Percentiles rank a stretch among this genome's conserved stretches.
These are phyloP conservation scores for Pseudococcus jackbeardsleyi DNA, from an alignment of 2,888 invertebrate species.

Conservation along the genomic window DNA sequence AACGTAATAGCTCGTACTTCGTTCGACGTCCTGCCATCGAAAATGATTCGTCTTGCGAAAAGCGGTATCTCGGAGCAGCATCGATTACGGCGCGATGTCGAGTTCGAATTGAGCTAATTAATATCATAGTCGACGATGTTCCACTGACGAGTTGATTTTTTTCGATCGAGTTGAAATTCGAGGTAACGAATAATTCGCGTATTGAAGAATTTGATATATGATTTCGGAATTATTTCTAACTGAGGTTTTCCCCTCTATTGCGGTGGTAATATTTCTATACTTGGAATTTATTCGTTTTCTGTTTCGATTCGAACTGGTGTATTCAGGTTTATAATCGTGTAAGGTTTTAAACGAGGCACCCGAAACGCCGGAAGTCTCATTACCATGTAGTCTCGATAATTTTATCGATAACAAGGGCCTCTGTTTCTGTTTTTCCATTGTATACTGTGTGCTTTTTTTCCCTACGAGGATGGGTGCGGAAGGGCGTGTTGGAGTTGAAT, in stretches of 20 bases:
- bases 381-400: slow-evolving; percentile 14
- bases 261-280: not conserved
- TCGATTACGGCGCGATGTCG: not conserved
- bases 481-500: not conserved
- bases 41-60: not conserved
- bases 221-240: too few relatives aligned
- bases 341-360: not conserved
- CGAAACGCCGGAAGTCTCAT: slow-evolving; percentile 2
- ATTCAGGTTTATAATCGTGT: slow-evolving; percentile 2
- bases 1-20: not conserved
- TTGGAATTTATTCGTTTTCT: not conserved
- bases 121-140: not conserved
- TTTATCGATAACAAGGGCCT: not conserved
- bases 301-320: not conserved
- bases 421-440: not conserved
- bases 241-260: not conserved
- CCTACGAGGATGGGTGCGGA: not conserved
- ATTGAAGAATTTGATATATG: too few relatives aligned
- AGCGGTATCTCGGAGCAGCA: not conserved
- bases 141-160: not conserved
- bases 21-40: not conserved
- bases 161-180: not conserved
- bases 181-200: not conserved
- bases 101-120: not conserved
- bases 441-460: not conserved